A percentile compares a stretch with the other conserved stretches of the same genome.
These are phyloP conservation scores for Campylomormyrus tamandua DNA, from an alignment of 2,113 vertebrate genomes.

Conservation along the genomic window DNA sequence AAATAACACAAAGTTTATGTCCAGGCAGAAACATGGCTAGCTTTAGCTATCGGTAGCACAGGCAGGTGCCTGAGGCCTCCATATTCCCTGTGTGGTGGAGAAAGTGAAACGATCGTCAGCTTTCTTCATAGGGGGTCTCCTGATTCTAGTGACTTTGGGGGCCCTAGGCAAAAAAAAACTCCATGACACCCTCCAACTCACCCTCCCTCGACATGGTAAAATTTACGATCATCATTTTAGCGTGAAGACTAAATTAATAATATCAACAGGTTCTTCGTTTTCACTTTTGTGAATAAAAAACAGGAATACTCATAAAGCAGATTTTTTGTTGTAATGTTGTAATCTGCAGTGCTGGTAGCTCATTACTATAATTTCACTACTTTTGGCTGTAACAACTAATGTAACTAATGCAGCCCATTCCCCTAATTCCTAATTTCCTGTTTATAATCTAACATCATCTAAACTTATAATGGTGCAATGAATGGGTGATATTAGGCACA, in stretches of 20 bases:
- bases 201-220: background rate
- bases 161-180: background rate
- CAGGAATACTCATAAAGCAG: background rate
- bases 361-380: background rate
- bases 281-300: background rate
- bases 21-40: no score
- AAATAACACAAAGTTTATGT: no score
- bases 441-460: background rate
- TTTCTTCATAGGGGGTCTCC: no score
- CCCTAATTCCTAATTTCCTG: background rate
- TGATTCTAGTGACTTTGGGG: background rate
- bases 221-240: background rate
- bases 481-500: background rate
- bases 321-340: background rate
- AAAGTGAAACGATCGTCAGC: no score
- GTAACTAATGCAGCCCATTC: background rate
- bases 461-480: background rate
- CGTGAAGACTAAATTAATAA: background rate
- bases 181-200: background rate
- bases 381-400: background rate
- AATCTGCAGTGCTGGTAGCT: no score
- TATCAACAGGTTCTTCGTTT: background rate
- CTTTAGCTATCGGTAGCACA: no score
- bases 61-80: no score
- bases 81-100: no score